phyloP scores from a whole-genome alignment of 2,888 invertebrate genomes.

The Bombyx huttoni region DNA sequence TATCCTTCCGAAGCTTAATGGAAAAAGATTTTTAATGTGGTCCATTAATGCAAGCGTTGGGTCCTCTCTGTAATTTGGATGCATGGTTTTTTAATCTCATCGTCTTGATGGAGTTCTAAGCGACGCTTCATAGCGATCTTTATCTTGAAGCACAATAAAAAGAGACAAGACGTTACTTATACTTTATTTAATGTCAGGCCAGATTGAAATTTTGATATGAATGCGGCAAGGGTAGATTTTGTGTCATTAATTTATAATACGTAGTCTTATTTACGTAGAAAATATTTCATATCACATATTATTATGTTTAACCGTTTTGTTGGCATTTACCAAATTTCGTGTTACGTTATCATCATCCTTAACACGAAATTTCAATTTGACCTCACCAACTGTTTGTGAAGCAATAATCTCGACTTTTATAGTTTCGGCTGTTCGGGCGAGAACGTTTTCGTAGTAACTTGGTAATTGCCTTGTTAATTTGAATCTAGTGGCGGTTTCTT shows the following conservation, averaged over 20 bases:
- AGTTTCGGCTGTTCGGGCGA: conserved; percentile 28
- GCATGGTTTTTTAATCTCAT: conserved; percentile 54
- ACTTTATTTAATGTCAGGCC: conserved; percentile 67
- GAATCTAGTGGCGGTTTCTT: conserved; percentile 49
- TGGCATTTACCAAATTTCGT: conserved; percentile 2
- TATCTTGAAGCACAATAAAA: conserved; percentile 66
- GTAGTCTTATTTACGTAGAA: conserved; percentile 29
- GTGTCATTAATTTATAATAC: conserved; percentile 47
- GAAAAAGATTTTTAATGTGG: conserved; percentile 64
- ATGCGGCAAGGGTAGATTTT: conserved; percentile 46
- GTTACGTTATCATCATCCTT: neutral
- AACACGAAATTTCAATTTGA: conserved; percentile 2
- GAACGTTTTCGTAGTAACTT: conserved; percentile 45
- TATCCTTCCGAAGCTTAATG: conserved; percentile 48
- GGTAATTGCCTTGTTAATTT: conserved; percentile 66
- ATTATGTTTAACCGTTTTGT: conserved; percentile 3
- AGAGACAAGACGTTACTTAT: conserved; percentile 68
- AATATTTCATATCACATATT: conserved; percentile 8
- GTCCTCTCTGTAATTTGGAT: conserved; percentile 63
- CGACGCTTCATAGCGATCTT: conserved; percentile 64
- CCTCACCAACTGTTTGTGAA: conserved; percentile 10
- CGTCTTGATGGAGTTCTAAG: conserved; percentile 62
- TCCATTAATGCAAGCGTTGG: conserved; percentile 56
- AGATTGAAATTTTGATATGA: conserved; percentile 64
- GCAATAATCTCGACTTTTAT: conserved; percentile 33